phyloP scores from a whole-genome alignment of 2,113 vertebrate species.

The Gila orcuttii region DNA sequence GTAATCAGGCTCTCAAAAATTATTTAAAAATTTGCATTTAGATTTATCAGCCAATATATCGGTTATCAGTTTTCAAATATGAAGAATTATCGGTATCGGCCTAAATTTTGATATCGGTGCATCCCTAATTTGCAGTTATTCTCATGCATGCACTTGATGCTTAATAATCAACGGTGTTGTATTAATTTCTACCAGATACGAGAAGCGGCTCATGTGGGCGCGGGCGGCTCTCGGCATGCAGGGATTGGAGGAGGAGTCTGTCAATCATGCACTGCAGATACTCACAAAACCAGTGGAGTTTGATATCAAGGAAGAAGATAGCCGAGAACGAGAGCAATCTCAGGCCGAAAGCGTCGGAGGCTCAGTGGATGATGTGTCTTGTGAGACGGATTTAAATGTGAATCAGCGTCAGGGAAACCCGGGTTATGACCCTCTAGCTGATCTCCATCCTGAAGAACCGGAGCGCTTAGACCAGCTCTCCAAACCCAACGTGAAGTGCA shows the following conservation, averaged over 20 bases:
- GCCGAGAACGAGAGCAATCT: not conserved
- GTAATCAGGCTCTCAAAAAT: no score
- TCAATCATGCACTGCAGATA: constrained; percentile 67
- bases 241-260: constrained; percentile 73
- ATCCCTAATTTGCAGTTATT: no score
- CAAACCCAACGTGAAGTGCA: constrained; percentile 32
- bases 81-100: no score
- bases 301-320: constrained; percentile 22
- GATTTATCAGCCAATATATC: no score
- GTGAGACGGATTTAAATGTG: not conserved
- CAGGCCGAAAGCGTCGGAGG: no score
- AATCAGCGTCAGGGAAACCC: constrained; percentile 58
- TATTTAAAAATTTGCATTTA: no score
- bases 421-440: constrained; percentile 17
- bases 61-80: no score
- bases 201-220: constrained; percentile 79
- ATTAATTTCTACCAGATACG: constrained; percentile 76
- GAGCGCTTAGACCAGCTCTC: not conserved
- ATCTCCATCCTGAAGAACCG: constrained; percentile 23
- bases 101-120: no score
- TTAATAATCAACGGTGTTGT: not conserved
- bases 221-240: constrained; percentile 72
- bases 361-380: not conserved
- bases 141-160: no score
- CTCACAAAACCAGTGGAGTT: constrained; percentile 69